These are phyloP conservation scores for Athalia rosae DNA, from an alignment of 2,888 invertebrate genomes.

Conservation along the genomic window DNA sequence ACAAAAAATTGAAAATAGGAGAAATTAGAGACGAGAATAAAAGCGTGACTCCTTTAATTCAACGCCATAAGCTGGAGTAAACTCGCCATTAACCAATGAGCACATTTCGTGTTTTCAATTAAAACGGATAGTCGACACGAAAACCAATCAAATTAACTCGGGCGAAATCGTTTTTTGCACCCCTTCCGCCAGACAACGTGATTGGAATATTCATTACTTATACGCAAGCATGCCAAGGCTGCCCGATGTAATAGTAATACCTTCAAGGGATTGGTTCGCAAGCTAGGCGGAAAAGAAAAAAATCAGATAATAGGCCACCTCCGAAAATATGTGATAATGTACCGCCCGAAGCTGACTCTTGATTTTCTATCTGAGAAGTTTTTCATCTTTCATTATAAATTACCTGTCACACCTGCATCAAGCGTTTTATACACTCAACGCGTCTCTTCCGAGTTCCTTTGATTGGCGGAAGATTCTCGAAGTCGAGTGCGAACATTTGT, in stretches of 20 bases:
- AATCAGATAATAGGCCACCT: background rate
- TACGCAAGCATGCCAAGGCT: background rate
- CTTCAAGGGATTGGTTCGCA: conserved; percentile 12
- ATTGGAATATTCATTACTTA: conserved; percentile 41
- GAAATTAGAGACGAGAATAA: background rate
- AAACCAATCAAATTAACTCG: conserved; percentile 42
- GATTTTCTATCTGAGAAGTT: too few species aligned
- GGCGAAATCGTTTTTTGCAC: conserved; percentile 22
- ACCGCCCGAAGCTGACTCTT: too few species aligned
- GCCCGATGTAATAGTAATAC: background rate
- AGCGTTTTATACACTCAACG: too few species aligned
- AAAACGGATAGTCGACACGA: conserved; percentile 6
- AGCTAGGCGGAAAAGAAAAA: background rate
- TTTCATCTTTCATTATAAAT: too few species aligned
- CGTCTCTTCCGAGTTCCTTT: too few species aligned
- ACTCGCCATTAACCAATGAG: conserved; percentile 7
- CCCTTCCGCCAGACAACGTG: conserved; percentile 29
- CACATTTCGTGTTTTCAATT: conserved; percentile 34
- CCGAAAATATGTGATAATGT: too few species aligned
- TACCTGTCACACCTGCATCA: background rate
- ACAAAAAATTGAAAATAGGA: background rate
- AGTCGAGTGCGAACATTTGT: too few species aligned
- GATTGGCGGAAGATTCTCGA: too few species aligned
- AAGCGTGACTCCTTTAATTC: background rate
- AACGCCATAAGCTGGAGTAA: background rate